Evolutionary conservation across 2,113 vertebrate species (phyloP).

Genomic region (Osmerus eperlanus): DNA sequence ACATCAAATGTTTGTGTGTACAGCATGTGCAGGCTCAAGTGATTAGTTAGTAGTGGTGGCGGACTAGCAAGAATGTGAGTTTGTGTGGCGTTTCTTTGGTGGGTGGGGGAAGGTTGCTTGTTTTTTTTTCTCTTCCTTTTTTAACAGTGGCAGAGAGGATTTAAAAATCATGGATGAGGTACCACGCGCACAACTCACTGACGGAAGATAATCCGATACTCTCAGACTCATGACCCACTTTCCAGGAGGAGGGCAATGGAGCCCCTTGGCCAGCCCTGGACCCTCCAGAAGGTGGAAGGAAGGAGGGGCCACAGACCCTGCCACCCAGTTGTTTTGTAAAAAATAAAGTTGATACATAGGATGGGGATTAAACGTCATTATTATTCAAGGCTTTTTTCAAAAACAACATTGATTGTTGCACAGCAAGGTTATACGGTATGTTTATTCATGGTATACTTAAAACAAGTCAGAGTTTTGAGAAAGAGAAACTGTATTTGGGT

Average conservation of each 20-base stretch:
- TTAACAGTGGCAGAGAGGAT: constrained; percentile 31
- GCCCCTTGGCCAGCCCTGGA: constrained; percentile 43
- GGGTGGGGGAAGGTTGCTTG: constrained; percentile 11
- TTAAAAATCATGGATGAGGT: constrained; percentile 60
- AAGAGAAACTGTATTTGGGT: not conserved
- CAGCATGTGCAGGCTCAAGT: not conserved
- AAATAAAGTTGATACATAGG: too few species aligned
- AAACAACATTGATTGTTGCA: too few species aligned
- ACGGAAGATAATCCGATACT: constrained; percentile 69
- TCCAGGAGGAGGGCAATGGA: constrained; percentile 66
- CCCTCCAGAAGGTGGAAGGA: constrained; percentile 58
- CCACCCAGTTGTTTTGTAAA: too few species aligned
- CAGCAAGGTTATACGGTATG: too few species aligned
- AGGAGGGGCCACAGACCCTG: constrained; percentile 7
- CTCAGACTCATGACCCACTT: constrained; percentile 78
- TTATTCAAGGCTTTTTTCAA: too few species aligned
- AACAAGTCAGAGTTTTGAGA: too few species aligned
- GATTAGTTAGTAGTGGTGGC: constrained; percentile 2
- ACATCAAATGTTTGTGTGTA: not conserved
- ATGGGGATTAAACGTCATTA: too few species aligned
- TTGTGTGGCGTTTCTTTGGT: not conserved
- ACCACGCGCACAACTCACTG: constrained; percentile 51
- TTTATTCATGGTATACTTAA: too few species aligned
- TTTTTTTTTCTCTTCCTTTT: constrained; percentile 28
- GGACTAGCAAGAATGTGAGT: not conserved